Base-by-base conservation (phyloP, 2,888 invertebrate genomes). In the Troides oblongomaculatus region DNA sequence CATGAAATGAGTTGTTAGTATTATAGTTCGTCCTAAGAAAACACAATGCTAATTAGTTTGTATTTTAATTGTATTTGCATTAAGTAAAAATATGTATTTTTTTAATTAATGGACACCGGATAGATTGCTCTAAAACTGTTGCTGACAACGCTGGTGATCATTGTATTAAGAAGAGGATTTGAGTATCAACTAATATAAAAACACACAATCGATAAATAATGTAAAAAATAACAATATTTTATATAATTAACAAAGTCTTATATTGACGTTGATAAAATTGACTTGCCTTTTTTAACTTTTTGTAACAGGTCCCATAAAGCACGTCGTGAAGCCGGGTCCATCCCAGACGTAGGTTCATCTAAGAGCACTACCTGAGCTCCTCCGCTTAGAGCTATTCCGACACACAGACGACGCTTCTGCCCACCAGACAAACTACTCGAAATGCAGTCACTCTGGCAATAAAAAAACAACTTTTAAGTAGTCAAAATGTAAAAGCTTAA, bases 1-100 rank as follows among this genome's bases (percentile, higher is more conserved):
- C 97, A 97, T 97, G 82, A 97, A 97, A 85, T 97, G 97, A 0
- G 97, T 97, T 0, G 97, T 96, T 71, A 98, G 88, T 60, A 98
- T 93, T 80, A 98, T 94, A 0, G 97, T 96, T 10, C 97, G 94
- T 36, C 95, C 96, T 89, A 73, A 46, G 14, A 4, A 46, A 46
- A 46, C 46, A 46, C 46, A 46, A 14, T 2, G 10, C 46, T 14
- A 46, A 46, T 46, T 14, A 46, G 14, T 46, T 46, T 46, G 46
- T 2, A 3, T 46, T 46, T 46, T 46, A 46, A 14, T 46, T 12
- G 3, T 46, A 46, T 14, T 46, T 4, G 14, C 14, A 46, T 46
- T 46, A 46, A 46, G 14, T 46, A 12, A 17, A 14, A 46, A 14
- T 46, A 46, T 43, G 5, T 10, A 7, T 46, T 46, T 46, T 14